Base-by-base conservation (phyloP, 1,140 invertebrate genomes). In the Dendroctonus ponderosae region DNA sequence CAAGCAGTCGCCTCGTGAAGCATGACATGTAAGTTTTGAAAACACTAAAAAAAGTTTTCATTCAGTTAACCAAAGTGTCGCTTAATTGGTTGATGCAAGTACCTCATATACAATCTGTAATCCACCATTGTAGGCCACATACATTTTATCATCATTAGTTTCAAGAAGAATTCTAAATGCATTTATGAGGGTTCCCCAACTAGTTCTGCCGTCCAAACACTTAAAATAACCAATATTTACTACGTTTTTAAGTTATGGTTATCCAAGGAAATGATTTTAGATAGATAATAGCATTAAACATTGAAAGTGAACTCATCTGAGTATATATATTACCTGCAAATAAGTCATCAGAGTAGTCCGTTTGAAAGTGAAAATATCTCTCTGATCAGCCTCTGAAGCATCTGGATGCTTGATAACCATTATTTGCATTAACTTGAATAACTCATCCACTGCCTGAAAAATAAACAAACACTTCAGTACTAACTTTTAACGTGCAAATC, bases 1-100 rank as follows among this genome's bases (percentile, higher is more conserved):
- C 92, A 94, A 0, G 91, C 91, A 5, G 92, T 94, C 11, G 93
- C 93, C 79, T 97, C 94, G 73, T 96, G 93, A 76, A 95, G 92
- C 90, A 96, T 95, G 70, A 92, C 89, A 81, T 96, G 93, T 61
- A 96, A 80, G 68, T 92, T 94, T 79, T 92, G 90, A 74, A 96
- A 87, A 12, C 93, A 91, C 85, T 91, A 74, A 9, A 81, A 70
- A 15, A 42, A 56, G 26, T 26, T 26, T 26, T 26, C 26, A 26
- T 26, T 26, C 26, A 26, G 26, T 26, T 26, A 26, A 26, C 26
- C 26, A 26, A 26, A 26, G 26, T 26, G 26, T 26, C 26, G 26
- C 1, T 26, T 26, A 26, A 26, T 50, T 79, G 26, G 26, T 26
- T 26, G 26, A 26, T 26, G 26, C 26, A 26, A 26, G 26, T 74